These are phyloP conservation scores for Ochropleura leucogaster DNA, from an alignment of 2,888 invertebrate species.

Conservation along the genomic window DNA sequence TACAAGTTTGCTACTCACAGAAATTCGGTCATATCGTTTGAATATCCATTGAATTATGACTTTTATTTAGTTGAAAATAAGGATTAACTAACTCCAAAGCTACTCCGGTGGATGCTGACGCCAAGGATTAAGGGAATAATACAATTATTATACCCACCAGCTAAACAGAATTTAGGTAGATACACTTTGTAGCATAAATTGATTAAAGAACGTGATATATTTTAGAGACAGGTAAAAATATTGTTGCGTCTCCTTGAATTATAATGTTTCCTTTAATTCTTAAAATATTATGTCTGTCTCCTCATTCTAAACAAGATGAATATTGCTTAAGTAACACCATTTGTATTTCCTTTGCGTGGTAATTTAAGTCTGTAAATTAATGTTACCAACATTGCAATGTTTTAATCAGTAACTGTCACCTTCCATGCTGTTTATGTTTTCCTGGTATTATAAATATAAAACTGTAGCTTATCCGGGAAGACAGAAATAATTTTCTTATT, in stretches of 20 bases:
- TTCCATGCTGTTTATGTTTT: not conserved
- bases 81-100: constrained; percentile 51
- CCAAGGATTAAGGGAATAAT: constrained; percentile 42
- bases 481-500: not conserved
- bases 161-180: constrained; percentile 17
- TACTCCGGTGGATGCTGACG: constrained; percentile 14
- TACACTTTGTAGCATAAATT: constrained; percentile 11
- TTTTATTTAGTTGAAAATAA: constrained; percentile 50
- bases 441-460: not conserved
- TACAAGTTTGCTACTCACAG: not conserved
- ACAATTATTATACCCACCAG: constrained; percentile 34
- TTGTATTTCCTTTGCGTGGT: constrained; percentile 5
- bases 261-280: constrained; percentile 7
- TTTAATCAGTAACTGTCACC: constrained; percentile 11
- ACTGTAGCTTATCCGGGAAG: not conserved
- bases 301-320: constrained; percentile 11
- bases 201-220: constrained; percentile 17
- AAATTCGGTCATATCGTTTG: constrained; percentile 25
- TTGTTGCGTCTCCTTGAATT: not conserved
- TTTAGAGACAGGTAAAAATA: constrained; percentile 21
- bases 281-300: not conserved
- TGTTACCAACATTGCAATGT: not conserved
- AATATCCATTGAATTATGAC: constrained; percentile 46
- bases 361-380: constrained; percentile 9
- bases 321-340: constrained; percentile 3